These are phyloP conservation scores for Xiphophorus couchianus DNA, from an alignment of 2,113 vertebrate genomes.

Conservation along the genomic window DNA sequence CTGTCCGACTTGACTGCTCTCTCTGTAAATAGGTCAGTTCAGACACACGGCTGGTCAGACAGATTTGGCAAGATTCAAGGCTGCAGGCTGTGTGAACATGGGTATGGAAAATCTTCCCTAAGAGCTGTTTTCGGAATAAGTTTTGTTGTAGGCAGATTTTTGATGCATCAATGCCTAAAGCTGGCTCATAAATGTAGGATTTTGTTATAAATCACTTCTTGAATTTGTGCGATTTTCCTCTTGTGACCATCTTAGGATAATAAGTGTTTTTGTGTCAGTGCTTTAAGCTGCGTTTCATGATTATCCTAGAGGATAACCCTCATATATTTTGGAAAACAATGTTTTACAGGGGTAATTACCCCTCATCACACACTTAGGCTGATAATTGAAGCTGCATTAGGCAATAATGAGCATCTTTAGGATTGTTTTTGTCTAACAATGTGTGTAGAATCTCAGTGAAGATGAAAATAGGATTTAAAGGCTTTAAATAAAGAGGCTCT, in stretches of 20 bases:
- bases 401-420: slow-evolving; percentile 15
- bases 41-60: slow-evolving; percentile 37
- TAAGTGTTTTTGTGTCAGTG: slow-evolving; percentile 8
- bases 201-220: neutral
- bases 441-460: slow-evolving; percentile 18
- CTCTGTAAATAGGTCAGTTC: slow-evolving; percentile 53
- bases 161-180: neutral
- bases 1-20: slow-evolving; percentile 27
- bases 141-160: neutral
- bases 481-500: slow-evolving; percentile 25
- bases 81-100: neutral
- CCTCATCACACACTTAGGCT: slow-evolving; percentile 23
- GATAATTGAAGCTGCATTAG: slow-evolving; percentile 1
- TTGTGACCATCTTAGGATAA: slow-evolving; percentile 10
- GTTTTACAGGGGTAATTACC: slow-evolving; percentile 23
- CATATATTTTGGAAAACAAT: slow-evolving; percentile 42
- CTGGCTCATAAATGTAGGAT: neutral
- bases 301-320: slow-evolving; percentile 35
- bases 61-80: slow-evolving; percentile 34
- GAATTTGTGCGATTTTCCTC: neutral
- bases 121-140: slow-evolving; percentile 16
- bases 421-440: slow-evolving; percentile 21
- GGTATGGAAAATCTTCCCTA: slow-evolving; percentile 18
- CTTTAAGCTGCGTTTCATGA: slow-evolving; percentile 42
- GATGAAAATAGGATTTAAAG: slow-evolving; percentile 38